Evolutionary conservation across 2,113 vertebrate genomes (phyloP).

Genomic region (Pionites leucogaster): DNA sequence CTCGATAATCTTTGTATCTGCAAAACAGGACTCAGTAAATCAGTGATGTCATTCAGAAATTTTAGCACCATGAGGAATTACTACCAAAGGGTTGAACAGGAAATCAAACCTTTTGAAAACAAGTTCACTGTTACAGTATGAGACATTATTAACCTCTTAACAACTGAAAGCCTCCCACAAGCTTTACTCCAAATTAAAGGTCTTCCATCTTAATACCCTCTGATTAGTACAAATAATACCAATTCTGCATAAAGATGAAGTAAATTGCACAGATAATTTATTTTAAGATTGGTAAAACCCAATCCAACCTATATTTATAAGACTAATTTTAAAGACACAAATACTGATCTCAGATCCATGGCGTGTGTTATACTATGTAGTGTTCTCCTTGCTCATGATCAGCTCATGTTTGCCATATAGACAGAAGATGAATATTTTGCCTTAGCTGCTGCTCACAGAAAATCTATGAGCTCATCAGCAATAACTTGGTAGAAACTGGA

Average conservation of each 20-base stretch:
- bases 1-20: slow-evolving; percentile 97
- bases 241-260: not conserved
- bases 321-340: not conserved
- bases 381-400: not conserved
- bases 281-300: not conserved
- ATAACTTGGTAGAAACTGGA: not conserved
- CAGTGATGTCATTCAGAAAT: not conserved
- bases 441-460: not conserved
- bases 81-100: not conserved
- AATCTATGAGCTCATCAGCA: not conserved
- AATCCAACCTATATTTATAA: not conserved
- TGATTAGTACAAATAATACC: not conserved
- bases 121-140: not conserved
- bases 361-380: not conserved
- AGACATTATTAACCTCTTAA: not conserved
- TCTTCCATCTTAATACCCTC: not conserved
- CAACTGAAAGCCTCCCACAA: not conserved
- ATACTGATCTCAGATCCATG: not conserved
- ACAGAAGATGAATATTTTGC: not conserved
- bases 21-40: not conserved
- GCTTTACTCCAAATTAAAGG: not conserved
- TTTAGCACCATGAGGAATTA: not conserved
- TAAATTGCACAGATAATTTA: not conserved
- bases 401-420: not conserved
- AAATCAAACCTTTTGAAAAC: not conserved